Percentiles rank a stretch among this genome's conserved stretches.
Conservation (phyloP, 1,140 invertebrate species). For the Nylanderia fulva region DNA sequence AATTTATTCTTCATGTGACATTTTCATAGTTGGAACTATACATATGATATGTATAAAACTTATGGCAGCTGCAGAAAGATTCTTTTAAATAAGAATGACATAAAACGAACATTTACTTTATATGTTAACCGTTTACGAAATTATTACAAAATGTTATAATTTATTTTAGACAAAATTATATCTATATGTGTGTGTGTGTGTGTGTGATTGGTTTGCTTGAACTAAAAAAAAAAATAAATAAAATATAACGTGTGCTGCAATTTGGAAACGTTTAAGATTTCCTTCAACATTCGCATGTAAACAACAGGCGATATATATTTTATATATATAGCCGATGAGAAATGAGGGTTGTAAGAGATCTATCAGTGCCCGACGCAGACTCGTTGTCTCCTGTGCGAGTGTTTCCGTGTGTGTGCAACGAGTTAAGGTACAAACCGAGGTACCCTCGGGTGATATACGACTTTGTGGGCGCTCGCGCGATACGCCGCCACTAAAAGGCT, state of each 20-base stretch:
- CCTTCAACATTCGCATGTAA: background rate
- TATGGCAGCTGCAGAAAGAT: background rate
- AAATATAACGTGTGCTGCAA: background rate
- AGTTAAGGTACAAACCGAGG: constrained; percentile 73
- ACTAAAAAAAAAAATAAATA: background rate
- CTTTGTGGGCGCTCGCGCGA: constrained; percentile 81
- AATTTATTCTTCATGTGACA: constrained; percentile 1
- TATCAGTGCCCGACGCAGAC: constrained; percentile 73
- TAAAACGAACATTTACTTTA: background rate
- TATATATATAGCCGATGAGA: constrained; percentile 18
- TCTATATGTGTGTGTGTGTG: no score
- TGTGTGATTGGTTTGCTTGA: background rate
- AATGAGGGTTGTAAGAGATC: constrained; percentile 45
- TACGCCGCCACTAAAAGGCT: constrained; percentile 84
- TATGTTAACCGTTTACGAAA: background rate
- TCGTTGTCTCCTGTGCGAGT: constrained; percentile 74
- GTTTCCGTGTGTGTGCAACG: constrained; percentile 65
- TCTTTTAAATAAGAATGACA: background rate
- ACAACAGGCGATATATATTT: constrained; percentile 23
- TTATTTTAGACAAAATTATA: background rate
- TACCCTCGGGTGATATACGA: constrained; percentile 81
- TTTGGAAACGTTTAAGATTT: constrained; percentile 22
- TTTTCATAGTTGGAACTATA: background rate
- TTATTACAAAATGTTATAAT: background rate
- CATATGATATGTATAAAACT: background rate